These are phyloP conservation scores for Hemicentrotus pulcherrimus DNA, from an alignment of 35 echinoderm and acorn worm species.

Conservation along the genomic window DNA sequence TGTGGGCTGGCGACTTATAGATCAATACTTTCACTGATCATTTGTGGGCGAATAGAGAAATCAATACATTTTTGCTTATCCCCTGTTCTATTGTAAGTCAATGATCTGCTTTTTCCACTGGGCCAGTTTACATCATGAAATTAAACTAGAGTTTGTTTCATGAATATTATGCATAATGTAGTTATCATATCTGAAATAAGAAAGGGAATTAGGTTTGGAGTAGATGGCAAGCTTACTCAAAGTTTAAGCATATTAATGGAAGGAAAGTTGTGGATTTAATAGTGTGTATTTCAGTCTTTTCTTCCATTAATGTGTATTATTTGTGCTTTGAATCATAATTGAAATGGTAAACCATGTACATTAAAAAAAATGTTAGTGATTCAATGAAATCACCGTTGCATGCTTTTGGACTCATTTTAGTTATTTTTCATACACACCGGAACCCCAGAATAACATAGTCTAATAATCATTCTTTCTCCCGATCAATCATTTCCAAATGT, in stretches of 20 bases:
- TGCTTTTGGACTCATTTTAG: not conserved
- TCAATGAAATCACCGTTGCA: not conserved
- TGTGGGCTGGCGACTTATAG: not conserved
- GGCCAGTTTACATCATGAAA: not conserved
- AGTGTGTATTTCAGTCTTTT: no score
- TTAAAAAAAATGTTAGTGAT: not conserved
- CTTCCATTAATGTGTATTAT: not conserved
- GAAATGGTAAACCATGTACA: not conserved
- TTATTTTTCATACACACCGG: not conserved
- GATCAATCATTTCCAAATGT: not conserved
- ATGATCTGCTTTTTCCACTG: not conserved
- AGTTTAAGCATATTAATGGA: no score
- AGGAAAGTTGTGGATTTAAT: no score
- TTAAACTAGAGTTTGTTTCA: not conserved
- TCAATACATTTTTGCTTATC: not conserved
- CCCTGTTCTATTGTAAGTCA: not conserved
- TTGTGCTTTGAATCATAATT: not conserved
- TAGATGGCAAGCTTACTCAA: not conserved
- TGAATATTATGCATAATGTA: not conserved
- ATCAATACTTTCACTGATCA: not conserved
- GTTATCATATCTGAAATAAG: not conserved
- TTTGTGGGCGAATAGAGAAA: not conserved
- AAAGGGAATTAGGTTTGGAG: not conserved
- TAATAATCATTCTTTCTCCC: not conserved
- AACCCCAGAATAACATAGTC: not conserved